Base-by-base conservation (phyloP, 2,888 invertebrate genomes). In the Tetranychus piercei region DNA sequence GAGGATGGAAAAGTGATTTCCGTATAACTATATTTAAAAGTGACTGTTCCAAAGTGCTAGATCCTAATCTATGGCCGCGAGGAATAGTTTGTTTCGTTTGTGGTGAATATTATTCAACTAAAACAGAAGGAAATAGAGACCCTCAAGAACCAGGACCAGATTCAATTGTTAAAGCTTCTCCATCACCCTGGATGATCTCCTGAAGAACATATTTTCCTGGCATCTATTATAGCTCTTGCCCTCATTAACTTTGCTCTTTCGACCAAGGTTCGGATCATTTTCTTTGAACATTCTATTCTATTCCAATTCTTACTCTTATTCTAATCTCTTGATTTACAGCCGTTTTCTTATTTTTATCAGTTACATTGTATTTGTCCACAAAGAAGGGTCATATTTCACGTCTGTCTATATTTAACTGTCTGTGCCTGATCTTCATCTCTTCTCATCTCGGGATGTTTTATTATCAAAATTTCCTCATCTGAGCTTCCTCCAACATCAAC, bases 21-120 rank as follows among this genome's bases (percentile, higher is more conserved):
- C 73, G 73, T 9, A 44, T 73, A 18, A 64, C 65, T 11, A 65
- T 73, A 11, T 64, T 73, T 43, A 73, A 73, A 69, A 44, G 43
- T 69, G 73, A 66, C 44, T 18, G 34, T 18, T n/a, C 66, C 6
- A 73, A 73, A 69, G 44, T 73, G 9, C 43, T 73, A 43, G 44
- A 34, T 44, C 44, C 67, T 7, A 43, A 69, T 23, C 73, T 73
- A 6, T 73, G 73, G 73, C 73, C 73, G n/a, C 20, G 69, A 44
- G 73, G 73, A n/a, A 67, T 73, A 20, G 66, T 34, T 43, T 66
- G 66, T 22, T 73, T 73, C 65, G 69, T 73, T n/a, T 73, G 73
- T 18, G 73, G 67, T 15, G 73, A 73, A 69, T 73, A 73, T 69
- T 73, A 73, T 73, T 67, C 73, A 23, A 73, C 67, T 11, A 73